phyloP scores from a whole-genome alignment of 1,140 invertebrate species.

The Wiebesia pumilae region DNA sequence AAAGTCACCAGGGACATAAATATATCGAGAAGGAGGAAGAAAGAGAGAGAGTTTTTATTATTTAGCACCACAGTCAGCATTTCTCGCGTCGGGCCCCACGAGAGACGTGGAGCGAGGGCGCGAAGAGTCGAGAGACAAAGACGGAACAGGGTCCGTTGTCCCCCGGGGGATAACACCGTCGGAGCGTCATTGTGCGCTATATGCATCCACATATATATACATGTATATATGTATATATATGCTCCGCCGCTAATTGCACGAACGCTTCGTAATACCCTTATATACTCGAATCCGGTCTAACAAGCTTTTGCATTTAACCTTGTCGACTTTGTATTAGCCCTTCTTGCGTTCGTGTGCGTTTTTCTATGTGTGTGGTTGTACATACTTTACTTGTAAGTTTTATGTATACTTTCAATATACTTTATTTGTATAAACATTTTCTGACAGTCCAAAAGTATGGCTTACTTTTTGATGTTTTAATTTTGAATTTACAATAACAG shows the following conservation, averaged over 20 bases:
- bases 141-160: slow-evolving; percentile 41
- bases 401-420: too few species aligned
- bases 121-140: slow-evolving; percentile 34
- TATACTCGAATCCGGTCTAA: slow-evolving; percentile 62
- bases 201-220: background rate
- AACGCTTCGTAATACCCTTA: slow-evolving; percentile 63
- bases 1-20: slow-evolving; percentile 40
- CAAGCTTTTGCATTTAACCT: slow-evolving; percentile 75
- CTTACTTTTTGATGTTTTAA: background rate
- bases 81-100: slow-evolving; percentile 22
- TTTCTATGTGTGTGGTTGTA: background rate
- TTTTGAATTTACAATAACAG: too few species aligned
- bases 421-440: background rate
- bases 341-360: background rate
- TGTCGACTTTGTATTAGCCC: slow-evolving; percentile 45
- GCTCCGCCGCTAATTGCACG: slow-evolving; percentile 67
- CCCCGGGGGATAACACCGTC: slow-evolving; percentile 60
- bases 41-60: slow-evolving; percentile 67
- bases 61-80: slow-evolving; percentile 55
- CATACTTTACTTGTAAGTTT: too few species aligned
- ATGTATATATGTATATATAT: too few species aligned
- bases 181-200: slow-evolving; percentile 63
- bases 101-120: background rate
- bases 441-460: background rate
- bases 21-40: slow-evolving; percentile 50